These are phyloP conservation scores for Conchocele bisecta DNA, from an alignment of 2,888 invertebrate genomes.

Conservation along the genomic window DNA sequence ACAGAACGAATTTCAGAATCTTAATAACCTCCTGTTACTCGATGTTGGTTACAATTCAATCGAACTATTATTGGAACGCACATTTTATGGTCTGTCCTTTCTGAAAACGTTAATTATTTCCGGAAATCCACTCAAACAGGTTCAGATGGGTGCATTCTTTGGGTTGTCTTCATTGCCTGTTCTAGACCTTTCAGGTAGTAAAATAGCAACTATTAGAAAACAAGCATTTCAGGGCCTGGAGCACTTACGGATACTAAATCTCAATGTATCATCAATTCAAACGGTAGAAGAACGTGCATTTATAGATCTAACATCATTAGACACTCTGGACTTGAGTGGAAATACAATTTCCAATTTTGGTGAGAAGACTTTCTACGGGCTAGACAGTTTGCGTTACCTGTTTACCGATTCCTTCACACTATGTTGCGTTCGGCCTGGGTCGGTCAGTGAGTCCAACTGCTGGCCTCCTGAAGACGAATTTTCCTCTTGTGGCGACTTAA, in stretches of 20 bases:
- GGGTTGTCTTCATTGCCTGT: conserved; percentile 8
- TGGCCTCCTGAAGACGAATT: conserved; percentile 48
- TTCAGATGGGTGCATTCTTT: conserved; percentile 33
- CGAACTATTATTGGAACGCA: conserved; percentile 1
- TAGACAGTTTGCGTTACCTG: conserved; percentile 6
- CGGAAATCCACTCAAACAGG: conserved; percentile 28
- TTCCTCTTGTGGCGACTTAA: conserved; percentile 61
- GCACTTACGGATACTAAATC: conserved; percentile 7
- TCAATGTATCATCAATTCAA: conserved; percentile 21
- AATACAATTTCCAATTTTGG: conserved; percentile 35
- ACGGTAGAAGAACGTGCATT: conserved; percentile 35
- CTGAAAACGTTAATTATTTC: conserved; percentile 31
- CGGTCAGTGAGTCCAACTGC: conserved; percentile 29
- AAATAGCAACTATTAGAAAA: conserved; percentile 17
- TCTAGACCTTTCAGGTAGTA: conserved; percentile 30
- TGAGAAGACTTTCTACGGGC: conserved; percentile 16
- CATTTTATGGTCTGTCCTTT: conserved; percentile 31
- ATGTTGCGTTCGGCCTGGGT: conserved; percentile 32
- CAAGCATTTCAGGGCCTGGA: conserved; percentile 21
- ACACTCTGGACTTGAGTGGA: conserved; percentile 20
- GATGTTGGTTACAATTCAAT: conserved; percentile 28
- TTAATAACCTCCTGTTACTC: conserved; percentile 16
- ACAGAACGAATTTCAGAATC: background rate
- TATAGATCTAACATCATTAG: conserved; percentile 12
- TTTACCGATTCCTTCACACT: conserved; percentile 35